Percentiles rank a stretch among this genome's conserved stretches.
Evolutionary conservation across 2,888 invertebrate species (phyloP).

Genomic region (Drosophila planitibia): DNA sequence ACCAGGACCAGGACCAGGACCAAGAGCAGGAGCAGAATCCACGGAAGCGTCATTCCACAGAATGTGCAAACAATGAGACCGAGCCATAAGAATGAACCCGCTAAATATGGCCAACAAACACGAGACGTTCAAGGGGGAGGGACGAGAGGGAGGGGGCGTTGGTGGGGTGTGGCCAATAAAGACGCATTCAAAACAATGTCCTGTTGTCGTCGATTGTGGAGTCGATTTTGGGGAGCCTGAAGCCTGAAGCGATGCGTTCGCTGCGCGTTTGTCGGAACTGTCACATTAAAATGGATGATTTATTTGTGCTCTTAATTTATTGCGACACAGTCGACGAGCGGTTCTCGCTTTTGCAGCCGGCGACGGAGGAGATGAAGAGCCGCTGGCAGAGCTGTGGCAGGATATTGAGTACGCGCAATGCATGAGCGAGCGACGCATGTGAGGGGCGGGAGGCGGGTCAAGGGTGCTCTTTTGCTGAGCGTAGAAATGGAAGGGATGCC

Average conservation of each 20-base stretch:
- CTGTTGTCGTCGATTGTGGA: conserved; percentile 27
- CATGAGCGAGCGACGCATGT: conserved; percentile 62
- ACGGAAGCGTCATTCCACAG: conserved; percentile 50
- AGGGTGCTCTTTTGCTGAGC: not conserved
- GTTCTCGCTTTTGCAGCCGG: conserved; percentile 3
- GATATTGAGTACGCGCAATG: conserved; percentile 80
- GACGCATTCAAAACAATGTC: conserved; percentile 60
- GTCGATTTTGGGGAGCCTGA: not conserved
- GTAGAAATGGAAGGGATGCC: conserved; percentile 26
- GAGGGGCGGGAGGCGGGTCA: not conserved
- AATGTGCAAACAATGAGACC: conserved; percentile 72
- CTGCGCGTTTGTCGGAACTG: conserved; percentile 78
- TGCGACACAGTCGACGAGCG: conserved; percentile 62
- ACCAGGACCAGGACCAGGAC: not conserved
- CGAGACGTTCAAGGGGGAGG: conserved; percentile 8
- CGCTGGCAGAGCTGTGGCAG: conserved; percentile 33
- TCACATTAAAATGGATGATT: conserved; percentile 83
- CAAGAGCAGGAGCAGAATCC: conserved; percentile 4
- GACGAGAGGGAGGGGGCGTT: not conserved
- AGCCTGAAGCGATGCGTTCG: conserved; percentile 4
- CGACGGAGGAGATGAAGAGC: not conserved
- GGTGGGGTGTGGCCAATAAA: conserved; percentile 2
- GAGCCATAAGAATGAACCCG: conserved; percentile 58
- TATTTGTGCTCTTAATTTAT: conserved; percentile 82
- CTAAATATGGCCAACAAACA: conserved; percentile 69